Percentiles rank a stretch among this genome's conserved stretches.
phyloP scores from a whole-genome alignment of 2,797 vertebrate genomes.

The Moxostoma hubbsi region DNA sequence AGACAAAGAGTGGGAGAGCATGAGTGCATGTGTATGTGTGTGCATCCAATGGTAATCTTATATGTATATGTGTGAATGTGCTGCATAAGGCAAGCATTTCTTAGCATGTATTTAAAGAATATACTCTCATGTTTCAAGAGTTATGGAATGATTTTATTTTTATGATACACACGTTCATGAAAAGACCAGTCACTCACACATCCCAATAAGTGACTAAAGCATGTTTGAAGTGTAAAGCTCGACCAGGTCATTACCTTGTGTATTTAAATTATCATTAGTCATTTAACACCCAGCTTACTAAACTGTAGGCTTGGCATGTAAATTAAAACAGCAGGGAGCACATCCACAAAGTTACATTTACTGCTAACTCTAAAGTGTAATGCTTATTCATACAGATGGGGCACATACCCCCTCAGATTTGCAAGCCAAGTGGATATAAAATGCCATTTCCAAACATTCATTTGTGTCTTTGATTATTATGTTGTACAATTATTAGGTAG shows the following conservation, averaged over 20 bases:
- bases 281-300: conserved; percentile 11
- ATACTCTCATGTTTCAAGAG: conserved; percentile 46
- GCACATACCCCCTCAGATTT: too few relatives aligned
- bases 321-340: neutral
- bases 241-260: conserved; percentile 24
- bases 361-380: too few relatives aligned
- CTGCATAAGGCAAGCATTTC: conserved; percentile 18
- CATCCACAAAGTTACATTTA: neutral
- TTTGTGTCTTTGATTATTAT: too few relatives aligned
- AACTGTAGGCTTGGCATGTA: conserved; percentile 3
- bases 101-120: conserved; percentile 38
- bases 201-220: neutral
- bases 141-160: conserved; percentile 48
- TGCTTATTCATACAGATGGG: neutral
- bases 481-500: too few relatives aligned
- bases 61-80: conserved; percentile 44
- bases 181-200: conserved; percentile 37
- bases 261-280: neutral
- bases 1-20: neutral
- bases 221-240: conserved; percentile 6
- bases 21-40: neutral
- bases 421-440: too few relatives aligned
- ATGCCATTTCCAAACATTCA: too few relatives aligned
- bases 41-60: neutral
- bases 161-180: conserved; percentile 49